phyloP scores from a whole-genome alignment of 2,888 invertebrate species.

The Torymus tubicola region DNA sequence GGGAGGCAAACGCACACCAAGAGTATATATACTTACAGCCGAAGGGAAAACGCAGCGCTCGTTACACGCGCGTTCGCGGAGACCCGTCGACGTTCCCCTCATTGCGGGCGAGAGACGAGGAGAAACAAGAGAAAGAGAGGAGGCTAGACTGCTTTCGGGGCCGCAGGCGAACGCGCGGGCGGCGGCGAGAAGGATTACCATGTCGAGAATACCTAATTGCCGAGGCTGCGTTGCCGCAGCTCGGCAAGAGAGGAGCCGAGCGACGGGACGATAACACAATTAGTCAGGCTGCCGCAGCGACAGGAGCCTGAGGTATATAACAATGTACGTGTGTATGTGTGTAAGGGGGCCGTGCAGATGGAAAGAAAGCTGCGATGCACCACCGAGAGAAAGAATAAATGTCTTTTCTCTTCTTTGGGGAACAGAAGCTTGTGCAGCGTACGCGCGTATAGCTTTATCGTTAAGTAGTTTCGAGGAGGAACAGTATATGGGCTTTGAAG shows the following conservation, averaged over 20 bases:
- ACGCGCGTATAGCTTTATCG: not conserved
- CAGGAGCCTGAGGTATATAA: not conserved
- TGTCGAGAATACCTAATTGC: slow-evolving; percentile 54
- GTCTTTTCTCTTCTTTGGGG: too few relatives aligned
- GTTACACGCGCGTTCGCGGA: not conserved
- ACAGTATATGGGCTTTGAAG: not conserved
- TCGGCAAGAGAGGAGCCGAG: slow-evolving; percentile 15
- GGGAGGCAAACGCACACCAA: not conserved
- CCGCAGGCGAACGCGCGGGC: not conserved
- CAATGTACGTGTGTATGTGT: not conserved
- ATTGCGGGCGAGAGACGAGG: slow-evolving; percentile 2
- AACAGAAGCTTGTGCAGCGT: not conserved
- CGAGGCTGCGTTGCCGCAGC: not conserved
- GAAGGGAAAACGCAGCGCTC: slow-evolving; percentile 31
- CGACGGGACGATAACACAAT: slow-evolving; percentile 50
- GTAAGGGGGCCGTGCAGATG: too few relatives aligned
- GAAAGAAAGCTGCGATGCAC: too few relatives aligned
- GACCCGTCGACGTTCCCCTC: slow-evolving; percentile 2
- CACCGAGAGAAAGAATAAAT: too few relatives aligned
- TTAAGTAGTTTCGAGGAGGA: slow-evolving; percentile 24
- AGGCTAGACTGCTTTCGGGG: not conserved
- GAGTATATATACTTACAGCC: not conserved
- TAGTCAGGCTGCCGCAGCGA: slow-evolving; percentile 22
- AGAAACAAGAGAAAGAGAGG: slow-evolving; percentile 26
- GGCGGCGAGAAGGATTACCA: slow-evolving; percentile 37